Base-by-base conservation (phyloP, 2,113 vertebrate genomes). In the Lepus americanus region DNA sequence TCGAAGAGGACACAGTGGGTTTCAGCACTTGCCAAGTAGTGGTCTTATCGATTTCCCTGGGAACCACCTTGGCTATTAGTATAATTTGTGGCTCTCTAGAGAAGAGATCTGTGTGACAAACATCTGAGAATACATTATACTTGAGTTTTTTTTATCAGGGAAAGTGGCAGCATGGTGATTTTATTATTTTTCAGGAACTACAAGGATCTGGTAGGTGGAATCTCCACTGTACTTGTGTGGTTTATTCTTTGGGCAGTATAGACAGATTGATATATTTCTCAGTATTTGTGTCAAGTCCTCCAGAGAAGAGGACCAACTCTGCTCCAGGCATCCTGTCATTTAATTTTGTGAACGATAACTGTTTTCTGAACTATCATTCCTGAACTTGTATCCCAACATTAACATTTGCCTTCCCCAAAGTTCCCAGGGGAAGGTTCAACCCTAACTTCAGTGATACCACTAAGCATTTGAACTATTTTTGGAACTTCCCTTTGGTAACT, bases 91-190 rank as follows among this genome's bases (percentile, higher is more conserved):
- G 33, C 44, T 36, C 25, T n/a, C 27, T 19, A 0, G 51, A 70
- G 70, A n/a, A 29, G 2, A 6, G 7, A 64, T 39, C 27, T 53
- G 39, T 7, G 9, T 22, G 44, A 25, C 33, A 73, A 90, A 63
- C 66, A 84, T 66, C 44, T 61, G 29, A 72, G 49, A 49, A 49
- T 25, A 55, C 0, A 1, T 44, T 13, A 31, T 70, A 6, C 66
- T 67, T 89, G 14, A 79, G 44, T 84, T 87, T 85, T 85, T 53
- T 88, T 89, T 78, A 51, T 83, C n/a, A 81, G 33, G 63, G 22
- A 25, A 80, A 81, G 76, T 73, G 81, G 61, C n/a, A 84, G 25
- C 25, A 23, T 23, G 79, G 76, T 39, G 66, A 51, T 27, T 92
- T 95, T 27, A 49, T 66, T 72, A 17, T 82, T 80, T 76, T 83